These are phyloP conservation scores for Griposia aprilina DNA, from an alignment of 2,888 invertebrate species.

Conservation along the genomic window DNA sequence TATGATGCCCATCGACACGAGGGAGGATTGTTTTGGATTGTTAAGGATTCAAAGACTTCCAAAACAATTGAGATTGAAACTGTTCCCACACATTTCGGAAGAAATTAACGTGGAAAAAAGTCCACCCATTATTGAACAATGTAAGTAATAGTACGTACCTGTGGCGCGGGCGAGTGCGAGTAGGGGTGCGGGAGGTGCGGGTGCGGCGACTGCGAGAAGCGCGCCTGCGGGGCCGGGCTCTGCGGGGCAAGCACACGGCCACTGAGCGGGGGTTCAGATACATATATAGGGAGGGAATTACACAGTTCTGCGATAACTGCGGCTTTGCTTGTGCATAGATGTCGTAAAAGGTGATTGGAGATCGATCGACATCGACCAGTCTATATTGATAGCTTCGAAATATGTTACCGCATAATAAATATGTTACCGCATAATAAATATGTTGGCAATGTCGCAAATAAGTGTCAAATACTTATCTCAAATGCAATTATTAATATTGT, in stretches of 20 bases:
- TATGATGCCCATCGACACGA: neutral
- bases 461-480: too few relatives aligned
- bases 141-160: constrained; percentile 59
- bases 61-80: too few relatives aligned
- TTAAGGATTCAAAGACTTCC: neutral
- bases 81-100: neutral
- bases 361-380: neutral
- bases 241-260: constrained; percentile 41
- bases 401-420: neutral
- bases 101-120: neutral
- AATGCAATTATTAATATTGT: neutral
- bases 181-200: constrained; percentile 77
- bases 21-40: too few relatives aligned
- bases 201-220: constrained; percentile 76
- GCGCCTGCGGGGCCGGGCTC: constrained; percentile 73
- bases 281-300: neutral
- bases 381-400: neutral
- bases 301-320: neutral
- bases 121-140: too few relatives aligned
- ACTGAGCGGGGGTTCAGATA: too few relatives aligned
- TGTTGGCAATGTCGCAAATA: too few relatives aligned
- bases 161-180: constrained; percentile 78
- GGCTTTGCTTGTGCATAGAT: neutral
- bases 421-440: neutral
- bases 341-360: neutral